Evolutionary conservation across 2,113 vertebrate species (phyloP).

Genomic region (Kryptolebias marmoratus): DNA sequence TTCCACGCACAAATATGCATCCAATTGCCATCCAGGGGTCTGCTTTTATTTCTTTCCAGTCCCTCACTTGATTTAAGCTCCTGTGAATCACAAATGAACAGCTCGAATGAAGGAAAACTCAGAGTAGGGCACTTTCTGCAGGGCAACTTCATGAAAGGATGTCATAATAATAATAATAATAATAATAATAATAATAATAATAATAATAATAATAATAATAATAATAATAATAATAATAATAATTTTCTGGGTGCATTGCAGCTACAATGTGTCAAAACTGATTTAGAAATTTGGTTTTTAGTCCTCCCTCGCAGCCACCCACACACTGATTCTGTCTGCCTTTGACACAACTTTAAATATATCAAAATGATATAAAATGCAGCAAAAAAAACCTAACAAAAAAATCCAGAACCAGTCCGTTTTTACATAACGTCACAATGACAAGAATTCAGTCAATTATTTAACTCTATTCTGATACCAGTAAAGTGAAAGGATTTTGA

Average conservation of each 20-base stretch:
- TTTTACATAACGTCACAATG: conserved; percentile 15
- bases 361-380: background rate
- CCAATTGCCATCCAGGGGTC: conserved; percentile 30
- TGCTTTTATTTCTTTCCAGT: conserved; percentile 35
- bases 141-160: conserved; percentile 8
- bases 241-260: background rate
- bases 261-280: conserved; percentile 32
- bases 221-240: background rate
- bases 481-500: background rate
- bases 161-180: no score
- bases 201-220: no score
- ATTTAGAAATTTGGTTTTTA: conserved; percentile 50
- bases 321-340: conserved; percentile 22
- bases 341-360: conserved; percentile 27
- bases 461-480: conserved; percentile 4
- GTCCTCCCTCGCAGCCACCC: conserved; percentile 40
- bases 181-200: no score
- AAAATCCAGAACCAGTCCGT: conserved; percentile 3
- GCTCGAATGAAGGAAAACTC: no score
- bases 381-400: background rate
- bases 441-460: conserved; percentile 11
- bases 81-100: conserved; percentile 1
- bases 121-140: no score
- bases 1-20: conserved; percentile 22
- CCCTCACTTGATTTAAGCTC: conserved; percentile 18